Percentiles rank a stretch among this genome's conserved stretches.
Evolutionary conservation across 1,140 invertebrate genomes (phyloP).

Genomic region (Dreissena polymorpha): DNA sequence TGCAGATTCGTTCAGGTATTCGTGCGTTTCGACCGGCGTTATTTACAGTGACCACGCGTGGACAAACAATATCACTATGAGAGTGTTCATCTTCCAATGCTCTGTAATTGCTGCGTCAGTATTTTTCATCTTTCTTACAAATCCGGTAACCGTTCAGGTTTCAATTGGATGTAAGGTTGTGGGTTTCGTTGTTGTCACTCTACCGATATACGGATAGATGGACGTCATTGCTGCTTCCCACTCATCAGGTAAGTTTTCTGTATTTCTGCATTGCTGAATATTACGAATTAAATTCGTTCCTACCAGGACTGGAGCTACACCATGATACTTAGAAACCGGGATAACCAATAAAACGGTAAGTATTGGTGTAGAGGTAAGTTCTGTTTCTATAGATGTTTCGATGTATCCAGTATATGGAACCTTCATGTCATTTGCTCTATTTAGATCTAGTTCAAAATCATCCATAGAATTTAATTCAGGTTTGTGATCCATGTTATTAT

Average conservation of each 20-base stretch:
- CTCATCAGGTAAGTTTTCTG: background rate
- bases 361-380: too few species aligned
- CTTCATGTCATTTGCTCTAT: too few species aligned
- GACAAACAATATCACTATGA: conserved; percentile 1
- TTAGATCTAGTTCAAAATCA: too few species aligned
- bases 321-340: too few species aligned
- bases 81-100: background rate
- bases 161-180: background rate
- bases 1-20: conserved; percentile 16
- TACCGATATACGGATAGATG: background rate
- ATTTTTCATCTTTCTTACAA: background rate
- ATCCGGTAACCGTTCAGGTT: background rate
- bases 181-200: background rate
- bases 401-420: too few species aligned
- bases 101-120: conserved; percentile 8
- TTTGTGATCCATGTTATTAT: too few species aligned
- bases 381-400: too few species aligned
- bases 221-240: background rate
- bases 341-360: too few species aligned
- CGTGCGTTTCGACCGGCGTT: background rate
- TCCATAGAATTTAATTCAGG: too few species aligned
- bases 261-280: too few species aligned
- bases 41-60: background rate
- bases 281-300: too few species aligned
- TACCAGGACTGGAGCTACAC: too few species aligned